Percentiles rank a stretch among this genome's conserved stretches.
Conservation (phyloP, 1,140 invertebrate genomes). For the Rhyacophila brunnea region DNA sequence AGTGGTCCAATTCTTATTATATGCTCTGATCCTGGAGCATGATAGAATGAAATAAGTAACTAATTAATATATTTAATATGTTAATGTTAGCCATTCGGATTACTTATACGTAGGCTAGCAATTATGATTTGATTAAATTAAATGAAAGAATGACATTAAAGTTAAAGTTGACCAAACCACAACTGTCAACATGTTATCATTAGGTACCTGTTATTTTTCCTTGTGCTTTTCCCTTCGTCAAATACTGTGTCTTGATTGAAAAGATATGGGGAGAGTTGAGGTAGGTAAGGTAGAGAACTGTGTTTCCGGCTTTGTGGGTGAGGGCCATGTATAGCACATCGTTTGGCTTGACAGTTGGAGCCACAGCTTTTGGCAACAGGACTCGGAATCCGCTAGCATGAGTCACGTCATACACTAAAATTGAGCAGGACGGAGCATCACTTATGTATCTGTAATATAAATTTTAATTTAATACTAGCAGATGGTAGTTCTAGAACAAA, state of each 20-base stretch:
- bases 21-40: too few relatives aligned
- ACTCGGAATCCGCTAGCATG: constrained; percentile 58
- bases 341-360: constrained; percentile 41
- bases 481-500: not conserved
- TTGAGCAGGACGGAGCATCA: constrained; percentile 61
- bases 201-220: constrained; percentile 53
- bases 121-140: too few relatives aligned
- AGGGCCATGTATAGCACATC: constrained; percentile 62
- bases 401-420: constrained; percentile 63
- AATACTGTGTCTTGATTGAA: constrained; percentile 55
- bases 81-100: too few relatives aligned
- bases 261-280: constrained; percentile 55
- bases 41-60: too few relatives aligned
- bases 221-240: constrained; percentile 52
- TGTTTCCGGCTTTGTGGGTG: constrained; percentile 50
- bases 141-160: too few relatives aligned
- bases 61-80: too few relatives aligned
- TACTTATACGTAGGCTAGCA: too few relatives aligned
- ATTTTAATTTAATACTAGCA: not conserved
- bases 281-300: constrained; percentile 59
- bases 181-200: too few relatives aligned
- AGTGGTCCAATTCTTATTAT: too few relatives aligned
- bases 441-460: constrained; percentile 58
- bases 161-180: too few relatives aligned
- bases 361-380: constrained; percentile 56